Base-by-base conservation (phyloP, 1,140 invertebrate species). In the Anoplophora glabripennis region DNA sequence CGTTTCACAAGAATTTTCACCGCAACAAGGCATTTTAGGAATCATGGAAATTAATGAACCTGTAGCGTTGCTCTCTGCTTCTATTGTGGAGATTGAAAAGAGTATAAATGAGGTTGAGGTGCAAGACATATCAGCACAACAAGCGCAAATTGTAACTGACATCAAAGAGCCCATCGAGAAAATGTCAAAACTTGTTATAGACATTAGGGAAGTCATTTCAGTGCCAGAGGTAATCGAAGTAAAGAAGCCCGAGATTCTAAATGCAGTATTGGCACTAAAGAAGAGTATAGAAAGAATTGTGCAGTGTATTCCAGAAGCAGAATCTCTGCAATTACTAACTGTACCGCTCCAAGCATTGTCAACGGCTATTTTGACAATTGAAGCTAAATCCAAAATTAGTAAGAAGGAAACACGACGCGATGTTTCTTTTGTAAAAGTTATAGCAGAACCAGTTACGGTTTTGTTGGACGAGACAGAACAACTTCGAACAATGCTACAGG, bases 21-120 rank as follows among this genome's bases (percentile, higher is more conserved):
- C 63, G 7, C 49, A 68, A 42, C 57, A 63, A 53, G 67, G 60
- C 5, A 44, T 67, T 21, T 37, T 65, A 11, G 40, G 51, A n/a
- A 15, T 68, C 7, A 34, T 56, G n/a, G 40, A 59, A 42, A 14
- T 61, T 36, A 34, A 14, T 33, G 54, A 57, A 15, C 12, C 37
- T 11, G 37, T 65, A 11, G 34, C 12, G 21, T 21, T 41, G 5
- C 33, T 63, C 12, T 10, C 21, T 34, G 15, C 12, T 21, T 14
- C 54, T 10, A 38, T 58, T 33, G 14, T 0, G n/a, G 5, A 28
- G 10, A 41, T 59, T 17, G 44, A 63, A 35, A 11, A 54, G 14
- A 21, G 28, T 17, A 10, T 35, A 15, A 21, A 11, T 40, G 12
- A 28, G 33, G 4, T 17, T 14, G 18, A 41, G 3, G n/a, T 21